These are phyloP conservation scores for Smutsia gigantea DNA, from an alignment of 2,797 vertebrate genomes.

Conservation along the genomic window DNA sequence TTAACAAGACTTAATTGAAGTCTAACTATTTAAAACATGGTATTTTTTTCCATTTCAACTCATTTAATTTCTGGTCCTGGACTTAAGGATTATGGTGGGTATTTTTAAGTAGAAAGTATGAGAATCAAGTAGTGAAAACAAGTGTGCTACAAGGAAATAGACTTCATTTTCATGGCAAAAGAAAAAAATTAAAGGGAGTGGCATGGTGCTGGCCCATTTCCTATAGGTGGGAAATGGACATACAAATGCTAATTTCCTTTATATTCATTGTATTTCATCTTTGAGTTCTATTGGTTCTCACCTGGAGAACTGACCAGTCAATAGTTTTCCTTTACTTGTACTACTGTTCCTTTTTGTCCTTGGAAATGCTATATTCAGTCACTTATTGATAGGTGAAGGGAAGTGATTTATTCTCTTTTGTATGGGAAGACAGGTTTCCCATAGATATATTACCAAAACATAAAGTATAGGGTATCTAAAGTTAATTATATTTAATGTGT, in stretches of 20 bases:
- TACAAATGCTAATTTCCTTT: not conserved
- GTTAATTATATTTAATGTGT: not conserved
- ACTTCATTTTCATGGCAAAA: not conserved
- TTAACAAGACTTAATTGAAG: constrained; percentile 30
- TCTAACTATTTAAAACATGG: constrained; percentile 6
- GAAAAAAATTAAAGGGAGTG: not conserved
- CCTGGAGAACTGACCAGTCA: not conserved
- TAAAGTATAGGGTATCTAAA: not conserved
- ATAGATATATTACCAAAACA: not conserved
- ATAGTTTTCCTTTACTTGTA: not conserved
- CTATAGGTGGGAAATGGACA: not conserved
- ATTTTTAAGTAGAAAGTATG: not conserved
- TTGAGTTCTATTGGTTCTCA: not conserved
- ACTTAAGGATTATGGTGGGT: not conserved
- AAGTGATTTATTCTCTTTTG: not conserved
- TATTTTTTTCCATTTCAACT: not conserved
- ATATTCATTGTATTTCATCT: not conserved
- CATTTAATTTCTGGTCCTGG: not conserved
- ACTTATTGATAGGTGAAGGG: not conserved
- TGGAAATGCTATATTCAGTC: not conserved
- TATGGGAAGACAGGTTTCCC: not conserved
- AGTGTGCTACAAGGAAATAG: not conserved
- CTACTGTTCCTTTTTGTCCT: not conserved
- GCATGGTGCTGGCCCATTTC: not conserved
- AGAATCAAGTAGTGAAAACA: not conserved